Conservation (phyloP, 1,140 invertebrate genomes). For the Pseudomyrmex concolor region DNA sequence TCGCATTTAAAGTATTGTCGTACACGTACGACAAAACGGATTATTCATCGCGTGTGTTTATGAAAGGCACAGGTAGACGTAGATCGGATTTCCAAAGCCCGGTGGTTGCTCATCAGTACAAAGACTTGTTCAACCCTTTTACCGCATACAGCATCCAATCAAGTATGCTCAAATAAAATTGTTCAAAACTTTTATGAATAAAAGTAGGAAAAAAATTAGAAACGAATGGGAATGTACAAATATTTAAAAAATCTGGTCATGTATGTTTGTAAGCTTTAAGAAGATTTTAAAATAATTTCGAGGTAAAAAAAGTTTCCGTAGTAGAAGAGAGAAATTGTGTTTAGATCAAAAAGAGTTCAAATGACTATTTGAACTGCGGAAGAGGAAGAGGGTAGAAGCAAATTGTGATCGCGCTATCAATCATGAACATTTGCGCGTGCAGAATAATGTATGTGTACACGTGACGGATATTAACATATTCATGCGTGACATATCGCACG, state of each 20-base stretch:
- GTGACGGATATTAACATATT: constrained; percentile 72
- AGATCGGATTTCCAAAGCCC: constrained; percentile 15
- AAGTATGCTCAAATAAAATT: neutral
- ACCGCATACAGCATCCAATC: neutral
- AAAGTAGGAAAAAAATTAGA: neutral
- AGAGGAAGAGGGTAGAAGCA: neutral
- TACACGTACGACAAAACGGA: constrained; percentile 30
- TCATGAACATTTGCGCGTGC: constrained; percentile 21
- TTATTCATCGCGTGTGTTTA: constrained; percentile 21
- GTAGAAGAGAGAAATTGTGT: neutral
- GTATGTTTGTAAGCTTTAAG: too few species aligned
- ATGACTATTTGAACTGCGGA: neutral
- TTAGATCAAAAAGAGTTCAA: neutral
- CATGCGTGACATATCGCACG: constrained; percentile 66
- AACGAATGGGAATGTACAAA: neutral
- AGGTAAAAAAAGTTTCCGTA: neutral
- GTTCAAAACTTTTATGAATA: neutral
- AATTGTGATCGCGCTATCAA: constrained; percentile 45
- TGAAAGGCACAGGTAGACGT: constrained; percentile 28
- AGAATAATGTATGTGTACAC: neutral
- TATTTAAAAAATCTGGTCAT: too few species aligned
- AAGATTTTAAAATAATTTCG: neutral
- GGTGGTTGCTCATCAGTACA: neutral
- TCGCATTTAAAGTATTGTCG: constrained; percentile 6
- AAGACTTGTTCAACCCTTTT: constrained; percentile 23